phyloP scores from a whole-genome alignment of 2,797 vertebrate genomes.

The Enteromius afrohamiltoni region DNA sequence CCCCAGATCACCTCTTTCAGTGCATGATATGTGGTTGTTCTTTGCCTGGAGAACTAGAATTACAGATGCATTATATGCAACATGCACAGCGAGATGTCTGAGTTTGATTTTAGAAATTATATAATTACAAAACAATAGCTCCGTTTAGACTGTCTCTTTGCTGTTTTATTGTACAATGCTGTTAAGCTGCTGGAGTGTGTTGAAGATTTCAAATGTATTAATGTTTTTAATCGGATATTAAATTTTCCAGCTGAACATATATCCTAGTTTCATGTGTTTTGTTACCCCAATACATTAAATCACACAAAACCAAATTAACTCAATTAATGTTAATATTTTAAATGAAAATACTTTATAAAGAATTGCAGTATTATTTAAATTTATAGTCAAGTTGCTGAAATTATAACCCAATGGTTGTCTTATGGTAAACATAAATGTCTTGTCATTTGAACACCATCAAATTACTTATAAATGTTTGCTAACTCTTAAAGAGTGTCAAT shows the following conservation, averaged over 20 bases:
- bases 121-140: conserved; percentile 20
- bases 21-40: conserved; percentile 84
- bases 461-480: too few species aligned
- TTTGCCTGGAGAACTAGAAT: conserved; percentile 78
- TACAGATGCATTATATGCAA: conserved; percentile 84
- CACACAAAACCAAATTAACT: neutral
- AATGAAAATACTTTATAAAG: neutral
- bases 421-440: too few species aligned
- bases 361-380: neutral
- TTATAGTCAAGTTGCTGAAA: neutral
- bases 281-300: neutral
- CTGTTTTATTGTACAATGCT: conserved; percentile 39
- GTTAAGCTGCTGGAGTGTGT: conserved; percentile 43
- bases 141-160: conserved; percentile 30
- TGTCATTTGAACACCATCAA: too few species aligned
- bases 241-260: conserved; percentile 25
- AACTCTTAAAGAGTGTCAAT: neutral
- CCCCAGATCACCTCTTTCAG: conserved; percentile 76
- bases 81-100: conserved; percentile 82
- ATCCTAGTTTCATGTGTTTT: conserved; percentile 1
- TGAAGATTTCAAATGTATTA: conserved; percentile 23
- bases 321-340: neutral
- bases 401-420: neutral
- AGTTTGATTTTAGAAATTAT: conserved; percentile 44
- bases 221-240: conserved; percentile 38